A percentile compares a stretch with the other conserved stretches of the same genome.
Evolutionary conservation across 2,888 invertebrate species (phyloP).

Genomic region (Coronaproctus castanopsis): DNA sequence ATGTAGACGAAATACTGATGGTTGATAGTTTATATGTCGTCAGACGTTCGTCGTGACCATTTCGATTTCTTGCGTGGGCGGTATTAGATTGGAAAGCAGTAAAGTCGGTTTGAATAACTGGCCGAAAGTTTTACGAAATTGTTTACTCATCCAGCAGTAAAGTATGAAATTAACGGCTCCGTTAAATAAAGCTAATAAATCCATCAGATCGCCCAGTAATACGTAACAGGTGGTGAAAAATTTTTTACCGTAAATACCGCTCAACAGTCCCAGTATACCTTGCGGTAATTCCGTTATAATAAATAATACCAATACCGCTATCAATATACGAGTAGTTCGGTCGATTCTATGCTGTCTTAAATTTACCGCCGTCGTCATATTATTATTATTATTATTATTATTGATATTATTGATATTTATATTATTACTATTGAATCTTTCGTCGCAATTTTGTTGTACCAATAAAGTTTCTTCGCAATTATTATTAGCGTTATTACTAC

Average conservation of each 20-base stretch:
- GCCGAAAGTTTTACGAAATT: slow-evolving; percentile 64
- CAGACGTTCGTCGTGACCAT: slow-evolving; percentile 12
- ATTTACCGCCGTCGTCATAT: not conserved
- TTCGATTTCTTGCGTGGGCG: slow-evolving; percentile 9
- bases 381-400: slow-evolving; percentile 1
- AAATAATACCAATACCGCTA: slow-evolving; percentile 68
- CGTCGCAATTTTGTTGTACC: not conserved
- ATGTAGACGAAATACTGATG: no score
- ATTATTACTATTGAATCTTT: no score
- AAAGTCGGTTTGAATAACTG: slow-evolving; percentile 42
- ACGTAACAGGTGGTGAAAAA: slow-evolving; percentile 65
- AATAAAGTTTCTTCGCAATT: not conserved
- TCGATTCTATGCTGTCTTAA: slow-evolving; percentile 51
- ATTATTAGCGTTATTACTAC: not conserved
- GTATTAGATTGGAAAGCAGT: slow-evolving; percentile 5
- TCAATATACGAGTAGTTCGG: slow-evolving; percentile 70
- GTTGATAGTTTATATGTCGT: no score
- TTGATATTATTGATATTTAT: not conserved
- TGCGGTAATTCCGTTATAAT: slow-evolving; percentile 77
- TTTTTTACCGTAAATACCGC: slow-evolving; percentile 39
- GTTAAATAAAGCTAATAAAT: slow-evolving; percentile 71
- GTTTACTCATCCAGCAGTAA: slow-evolving; percentile 83
- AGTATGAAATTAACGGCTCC: slow-evolving; percentile 83
- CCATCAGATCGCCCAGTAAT: slow-evolving; percentile 66
- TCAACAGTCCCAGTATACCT: slow-evolving; percentile 37